These are phyloP conservation scores for Thalassarche chlororhynchos DNA, from an alignment of 2,113 vertebrate genomes.

Conservation along the genomic window DNA sequence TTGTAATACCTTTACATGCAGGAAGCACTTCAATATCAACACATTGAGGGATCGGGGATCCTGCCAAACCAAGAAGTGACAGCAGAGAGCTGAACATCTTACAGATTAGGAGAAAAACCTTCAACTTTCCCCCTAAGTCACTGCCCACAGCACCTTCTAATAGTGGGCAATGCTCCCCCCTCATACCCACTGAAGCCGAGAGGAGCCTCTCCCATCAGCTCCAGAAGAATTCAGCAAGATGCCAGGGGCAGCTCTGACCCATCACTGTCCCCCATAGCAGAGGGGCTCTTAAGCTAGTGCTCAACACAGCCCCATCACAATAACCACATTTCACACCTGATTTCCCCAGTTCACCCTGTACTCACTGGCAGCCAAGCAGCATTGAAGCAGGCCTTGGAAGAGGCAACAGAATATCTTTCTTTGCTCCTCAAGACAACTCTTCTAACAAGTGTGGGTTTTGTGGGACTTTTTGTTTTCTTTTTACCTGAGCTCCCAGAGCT, in stretches of 20 bases:
- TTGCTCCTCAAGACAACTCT: not conserved
- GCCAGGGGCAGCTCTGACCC: not conserved
- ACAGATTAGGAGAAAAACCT: not conserved
- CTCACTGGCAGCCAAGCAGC: not conserved
- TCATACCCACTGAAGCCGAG: not conserved
- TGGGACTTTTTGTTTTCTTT: not conserved
- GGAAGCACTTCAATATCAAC: not conserved
- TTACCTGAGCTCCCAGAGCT: not conserved
- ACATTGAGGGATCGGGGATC: fast-evolving
- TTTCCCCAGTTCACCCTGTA: not conserved
- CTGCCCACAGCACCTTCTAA: not conserved
- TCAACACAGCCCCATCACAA: not conserved
- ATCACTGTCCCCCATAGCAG: fast-evolving
- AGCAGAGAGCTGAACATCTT: not conserved
- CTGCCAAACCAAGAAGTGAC: not conserved
- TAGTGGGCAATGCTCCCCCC: fast-evolving
- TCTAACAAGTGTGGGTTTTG: not conserved
- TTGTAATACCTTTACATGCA: not conserved
- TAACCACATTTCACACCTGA: fast-evolving
- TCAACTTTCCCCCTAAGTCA: not conserved
- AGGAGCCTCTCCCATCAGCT: not conserved
- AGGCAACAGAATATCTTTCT: not conserved
- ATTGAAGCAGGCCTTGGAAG: not conserved
- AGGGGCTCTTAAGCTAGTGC: not conserved
- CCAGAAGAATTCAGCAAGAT: not conserved